Conservation (phyloP, 2,113 vertebrate species). For the Bos javanicus region DNA sequence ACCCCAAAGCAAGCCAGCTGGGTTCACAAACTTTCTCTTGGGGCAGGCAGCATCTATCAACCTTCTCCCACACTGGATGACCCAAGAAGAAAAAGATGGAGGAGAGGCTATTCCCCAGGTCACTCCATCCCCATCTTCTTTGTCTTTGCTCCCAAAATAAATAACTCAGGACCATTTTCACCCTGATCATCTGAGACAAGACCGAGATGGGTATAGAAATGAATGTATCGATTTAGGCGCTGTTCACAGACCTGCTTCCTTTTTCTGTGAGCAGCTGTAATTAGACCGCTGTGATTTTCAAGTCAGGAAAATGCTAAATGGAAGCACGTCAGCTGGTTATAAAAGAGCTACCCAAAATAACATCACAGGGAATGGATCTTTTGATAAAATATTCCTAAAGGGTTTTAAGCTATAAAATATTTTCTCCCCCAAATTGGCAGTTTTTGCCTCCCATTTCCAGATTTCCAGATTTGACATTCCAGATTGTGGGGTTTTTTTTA, state of each 20-base stretch:
- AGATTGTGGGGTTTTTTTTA: constrained; percentile 24
- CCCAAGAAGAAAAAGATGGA: neutral
- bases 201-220: neutral
- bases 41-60: neutral
- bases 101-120: neutral
- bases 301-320: constrained; percentile 45
- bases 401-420: constrained; percentile 34
- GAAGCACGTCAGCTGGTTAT: constrained; percentile 28
- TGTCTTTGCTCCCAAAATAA: constrained; percentile 37
- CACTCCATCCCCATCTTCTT: neutral
- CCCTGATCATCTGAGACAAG: neutral
- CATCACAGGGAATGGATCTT: constrained; percentile 45
- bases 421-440: constrained; percentile 18
- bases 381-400: constrained; percentile 68
- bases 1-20: neutral
- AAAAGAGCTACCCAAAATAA: constrained; percentile 49
- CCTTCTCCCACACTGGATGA: neutral
- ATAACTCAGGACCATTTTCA: neutral
- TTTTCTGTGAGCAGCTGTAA: constrained; percentile 22
- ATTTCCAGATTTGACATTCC: constrained; percentile 60
- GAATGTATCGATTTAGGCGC: neutral
- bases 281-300: constrained; percentile 49
- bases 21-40: neutral
- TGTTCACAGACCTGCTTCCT: constrained; percentile 14
- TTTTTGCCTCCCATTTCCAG: constrained; percentile 57